Evolutionary conservation across 2,113 vertebrate genomes (phyloP).

Genomic region (Naja naja): DNA sequence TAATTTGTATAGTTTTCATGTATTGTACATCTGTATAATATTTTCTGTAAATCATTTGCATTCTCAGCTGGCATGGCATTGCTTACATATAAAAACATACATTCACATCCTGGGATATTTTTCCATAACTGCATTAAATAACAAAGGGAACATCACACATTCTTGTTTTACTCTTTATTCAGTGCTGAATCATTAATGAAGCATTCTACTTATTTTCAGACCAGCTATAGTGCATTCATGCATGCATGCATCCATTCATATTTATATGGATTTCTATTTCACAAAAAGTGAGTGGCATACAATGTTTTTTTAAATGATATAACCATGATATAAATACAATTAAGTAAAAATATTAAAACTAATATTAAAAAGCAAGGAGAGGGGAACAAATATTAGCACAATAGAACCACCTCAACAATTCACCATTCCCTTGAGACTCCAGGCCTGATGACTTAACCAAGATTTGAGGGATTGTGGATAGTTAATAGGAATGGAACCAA

Average conservation of each 20-base stretch:
- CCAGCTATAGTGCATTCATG: not conserved
- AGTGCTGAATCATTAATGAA: not conserved
- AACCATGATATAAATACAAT: not conserved
- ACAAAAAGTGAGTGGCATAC: not conserved
- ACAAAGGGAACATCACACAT: not conserved
- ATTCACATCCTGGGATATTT: not conserved
- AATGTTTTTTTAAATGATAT: not conserved
- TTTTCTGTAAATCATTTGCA: not conserved
- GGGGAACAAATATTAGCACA: not conserved
- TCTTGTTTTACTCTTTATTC: not conserved
- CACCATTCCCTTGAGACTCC: not conserved
- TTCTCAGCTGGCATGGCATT: not conserved
- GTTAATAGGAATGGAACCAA: not conserved
- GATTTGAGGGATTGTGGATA: not conserved
- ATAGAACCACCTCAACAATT: not conserved
- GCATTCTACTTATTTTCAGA: not conserved
- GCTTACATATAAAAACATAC: not conserved
- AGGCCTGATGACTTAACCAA: not conserved
- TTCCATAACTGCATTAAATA: not conserved
- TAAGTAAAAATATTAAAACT: not conserved
- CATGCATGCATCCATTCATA: not conserved
- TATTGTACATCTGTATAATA: not conserved
- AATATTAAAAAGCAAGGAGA: not conserved
- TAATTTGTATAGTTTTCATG: not conserved
- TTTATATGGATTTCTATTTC: not conserved